Evolutionary conservation across 1,140 invertebrate genomes (phyloP).

Genomic region (Bombus pyrosoma): DNA sequence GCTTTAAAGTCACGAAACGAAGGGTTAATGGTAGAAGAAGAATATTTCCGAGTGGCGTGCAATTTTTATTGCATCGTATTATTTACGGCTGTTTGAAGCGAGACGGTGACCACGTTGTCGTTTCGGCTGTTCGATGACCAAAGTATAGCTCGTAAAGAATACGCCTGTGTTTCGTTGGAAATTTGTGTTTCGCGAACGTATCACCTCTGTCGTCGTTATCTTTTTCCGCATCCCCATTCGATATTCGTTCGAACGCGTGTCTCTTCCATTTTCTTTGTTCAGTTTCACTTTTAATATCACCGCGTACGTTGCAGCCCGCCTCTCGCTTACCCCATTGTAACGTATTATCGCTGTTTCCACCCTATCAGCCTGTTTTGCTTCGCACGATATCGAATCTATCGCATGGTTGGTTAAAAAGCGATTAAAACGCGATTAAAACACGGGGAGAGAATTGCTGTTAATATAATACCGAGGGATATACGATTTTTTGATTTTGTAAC

Average conservation of each 20-base stretch:
- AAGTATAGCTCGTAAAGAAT: slow-evolving; percentile 3
- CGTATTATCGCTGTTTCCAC: not conserved
- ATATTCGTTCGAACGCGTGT: not conserved
- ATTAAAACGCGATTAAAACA: not conserved
- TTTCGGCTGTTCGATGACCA: not conserved
- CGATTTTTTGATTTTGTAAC: too few relatives aligned
- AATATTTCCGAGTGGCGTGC: not conserved
- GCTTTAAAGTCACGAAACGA: slow-evolving; percentile 6
- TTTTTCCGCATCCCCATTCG: not conserved
- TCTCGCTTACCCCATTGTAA: not conserved
- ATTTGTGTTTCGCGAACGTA: not conserved
- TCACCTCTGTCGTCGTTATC: not conserved
- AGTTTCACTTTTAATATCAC: not conserved
- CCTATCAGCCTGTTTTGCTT: not conserved
- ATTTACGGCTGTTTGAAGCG: not conserved
- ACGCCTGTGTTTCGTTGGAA: too few relatives aligned
- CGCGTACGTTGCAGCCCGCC: not conserved
- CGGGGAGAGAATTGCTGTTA: too few relatives aligned
- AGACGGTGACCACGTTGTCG: not conserved
- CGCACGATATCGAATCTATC: not conserved
- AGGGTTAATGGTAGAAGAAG: not conserved
- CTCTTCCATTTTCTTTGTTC: not conserved
- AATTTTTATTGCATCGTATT: slow-evolving; percentile 13
- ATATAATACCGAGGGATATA: too few relatives aligned
- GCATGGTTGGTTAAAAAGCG: not conserved